Conservation (phyloP, 2,113 vertebrate genomes). For the Suncus etruscus region DNA sequence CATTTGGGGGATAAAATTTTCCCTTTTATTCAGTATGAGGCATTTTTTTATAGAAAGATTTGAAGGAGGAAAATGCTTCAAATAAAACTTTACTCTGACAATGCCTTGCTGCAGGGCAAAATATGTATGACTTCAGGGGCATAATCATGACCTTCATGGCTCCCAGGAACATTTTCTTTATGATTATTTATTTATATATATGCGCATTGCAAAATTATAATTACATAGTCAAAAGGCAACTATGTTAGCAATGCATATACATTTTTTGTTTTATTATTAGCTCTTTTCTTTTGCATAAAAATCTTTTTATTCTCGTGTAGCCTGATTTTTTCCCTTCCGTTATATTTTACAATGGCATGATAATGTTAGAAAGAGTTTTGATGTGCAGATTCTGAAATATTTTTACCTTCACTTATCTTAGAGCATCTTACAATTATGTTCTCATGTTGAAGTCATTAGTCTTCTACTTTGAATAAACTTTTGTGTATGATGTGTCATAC, state of each 20-base stretch:
- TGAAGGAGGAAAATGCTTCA: conserved; percentile 14
- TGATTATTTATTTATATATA: not conserved
- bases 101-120: not conserved
- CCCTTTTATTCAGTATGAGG: not conserved
- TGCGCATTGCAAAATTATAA: not conserved
- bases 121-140: not conserved
- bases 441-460: too few species aligned
- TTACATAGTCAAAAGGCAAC: not conserved
- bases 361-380: too few species aligned
- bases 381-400: too few species aligned
- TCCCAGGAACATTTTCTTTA: not conserved
- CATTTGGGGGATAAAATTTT: not conserved
- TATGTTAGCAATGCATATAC: not conserved
- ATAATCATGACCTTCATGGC: not conserved
- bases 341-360: too few species aligned
- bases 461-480: too few species aligned
- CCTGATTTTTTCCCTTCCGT: too few species aligned
- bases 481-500: too few species aligned
- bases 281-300: too few species aligned
- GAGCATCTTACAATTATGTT: too few species aligned
- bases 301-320: too few species aligned
- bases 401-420: too few species aligned
- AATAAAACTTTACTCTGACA: not conserved
- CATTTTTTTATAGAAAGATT: not conserved
- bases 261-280: not conserved